Evolutionary conservation across 1,140 invertebrate genomes (phyloP).

Genomic region (Oreohelix idahoensis): DNA sequence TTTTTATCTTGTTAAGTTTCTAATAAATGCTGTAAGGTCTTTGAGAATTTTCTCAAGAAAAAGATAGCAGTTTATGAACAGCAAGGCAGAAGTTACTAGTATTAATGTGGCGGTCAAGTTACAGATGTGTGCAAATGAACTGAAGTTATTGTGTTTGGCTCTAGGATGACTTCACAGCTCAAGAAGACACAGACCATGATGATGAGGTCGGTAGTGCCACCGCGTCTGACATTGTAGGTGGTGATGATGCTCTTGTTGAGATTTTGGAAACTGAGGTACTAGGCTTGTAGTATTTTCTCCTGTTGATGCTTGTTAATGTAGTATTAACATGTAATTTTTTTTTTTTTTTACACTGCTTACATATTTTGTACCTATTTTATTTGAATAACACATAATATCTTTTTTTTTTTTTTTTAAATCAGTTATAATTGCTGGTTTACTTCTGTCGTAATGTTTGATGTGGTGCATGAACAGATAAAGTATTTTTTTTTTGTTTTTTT

Average conservation of each 20-base stretch:
- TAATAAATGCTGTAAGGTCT: too few species aligned
- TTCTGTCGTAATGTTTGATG: too few species aligned
- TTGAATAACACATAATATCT: background rate
- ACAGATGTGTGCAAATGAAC: too few species aligned
- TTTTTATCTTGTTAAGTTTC: too few species aligned
- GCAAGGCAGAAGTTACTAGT: too few species aligned
- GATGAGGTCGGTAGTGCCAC: slow-evolving; percentile 40
- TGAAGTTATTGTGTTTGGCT: background rate
- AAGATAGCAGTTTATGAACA: too few species aligned
- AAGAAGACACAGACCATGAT: slow-evolving; percentile 30
- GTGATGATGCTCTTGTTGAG: slow-evolving; percentile 74
- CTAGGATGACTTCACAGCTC: slow-evolving; percentile 22
- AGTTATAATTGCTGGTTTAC: too few species aligned
- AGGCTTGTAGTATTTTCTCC: background rate
- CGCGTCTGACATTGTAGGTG: slow-evolving; percentile 43
- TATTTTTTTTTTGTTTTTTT: too few species aligned
- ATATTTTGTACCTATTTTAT: background rate
- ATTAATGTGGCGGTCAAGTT: too few species aligned
- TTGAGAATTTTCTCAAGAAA: too few species aligned
- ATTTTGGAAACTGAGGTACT: slow-evolving; percentile 74
- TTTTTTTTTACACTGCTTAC: background rate
- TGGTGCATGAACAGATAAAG: too few species aligned
- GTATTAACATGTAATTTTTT: background rate
- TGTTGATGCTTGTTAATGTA: background rate
- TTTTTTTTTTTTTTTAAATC: background rate